phyloP scores from a whole-genome alignment of 2,888 invertebrate genomes.

The Aleiodes testaceus region DNA sequence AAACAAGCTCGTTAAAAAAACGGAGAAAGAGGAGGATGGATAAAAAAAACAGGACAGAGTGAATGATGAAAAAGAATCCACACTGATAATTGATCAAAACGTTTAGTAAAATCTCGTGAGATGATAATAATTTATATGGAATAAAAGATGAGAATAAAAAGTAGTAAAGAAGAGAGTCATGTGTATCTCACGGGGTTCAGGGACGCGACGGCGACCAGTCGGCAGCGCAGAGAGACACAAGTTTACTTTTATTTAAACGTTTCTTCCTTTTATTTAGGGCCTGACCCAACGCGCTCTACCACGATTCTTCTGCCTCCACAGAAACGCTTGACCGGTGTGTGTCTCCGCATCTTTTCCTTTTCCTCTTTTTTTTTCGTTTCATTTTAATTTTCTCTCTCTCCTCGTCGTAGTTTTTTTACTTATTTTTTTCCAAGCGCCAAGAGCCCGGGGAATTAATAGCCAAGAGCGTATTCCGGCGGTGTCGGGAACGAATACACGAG shows the following conservation, averaged over 20 bases:
- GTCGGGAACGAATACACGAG: slow-evolving; percentile 44
- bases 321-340: slow-evolving; percentile 61
- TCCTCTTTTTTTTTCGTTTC: slow-evolving; percentile 46
- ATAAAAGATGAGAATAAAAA: background rate
- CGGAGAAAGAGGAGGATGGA: background rate
- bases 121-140: slow-evolving; percentile 18
- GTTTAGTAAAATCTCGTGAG: slow-evolving; percentile 5
- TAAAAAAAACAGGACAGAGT: background rate
- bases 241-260: slow-evolving; percentile 73
- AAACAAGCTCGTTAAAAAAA: slow-evolving; percentile 36
- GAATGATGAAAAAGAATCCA: slow-evolving; percentile 9
- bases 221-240: slow-evolving; percentile 63
- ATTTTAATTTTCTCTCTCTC: slow-evolving; percentile 30
- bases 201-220: slow-evolving; percentile 32
- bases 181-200: slow-evolving; percentile 19
- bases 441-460: slow-evolving; percentile 68
- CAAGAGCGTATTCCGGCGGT: slow-evolving; percentile 62
- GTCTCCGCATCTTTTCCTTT: slow-evolving; percentile 51
- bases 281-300: slow-evolving; percentile 64
- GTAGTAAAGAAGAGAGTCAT: background rate
- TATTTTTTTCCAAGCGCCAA: slow-evolving; percentile 54
- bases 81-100: slow-evolving; percentile 8
- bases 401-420: slow-evolving; percentile 53
- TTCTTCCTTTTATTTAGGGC: slow-evolving; percentile 71
- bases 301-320: slow-evolving; percentile 61